Percentiles rank a stretch among this genome's conserved stretches.
phyloP scores from a whole-genome alignment of 2,797 vertebrate genomes.

The Geotrypetes seraphini region DNA sequence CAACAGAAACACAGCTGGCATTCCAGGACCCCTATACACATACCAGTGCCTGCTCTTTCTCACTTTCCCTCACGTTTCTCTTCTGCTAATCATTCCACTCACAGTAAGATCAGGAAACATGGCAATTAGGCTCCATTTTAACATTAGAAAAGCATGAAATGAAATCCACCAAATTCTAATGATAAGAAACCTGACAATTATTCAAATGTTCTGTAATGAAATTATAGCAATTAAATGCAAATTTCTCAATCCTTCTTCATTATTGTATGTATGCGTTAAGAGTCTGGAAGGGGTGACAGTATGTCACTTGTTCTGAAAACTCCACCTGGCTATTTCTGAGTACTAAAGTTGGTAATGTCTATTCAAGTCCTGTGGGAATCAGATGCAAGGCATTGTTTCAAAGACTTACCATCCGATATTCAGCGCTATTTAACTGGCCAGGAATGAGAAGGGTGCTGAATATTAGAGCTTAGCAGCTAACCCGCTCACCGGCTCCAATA shows the following conservation, averaged over 20 bases:
- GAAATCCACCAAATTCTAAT: slow-evolving; percentile 4
- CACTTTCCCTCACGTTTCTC: background rate
- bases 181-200: slow-evolving; percentile 12
- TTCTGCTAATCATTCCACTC: background rate
- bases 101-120: background rate
- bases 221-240: slow-evolving; percentile 22
- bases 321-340: background rate
- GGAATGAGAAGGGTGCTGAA: too few relatives aligned
- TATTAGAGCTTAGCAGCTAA: too few relatives aligned
- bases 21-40: too few relatives aligned
- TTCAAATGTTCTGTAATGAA: slow-evolving; percentile 21
- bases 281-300: background rate
- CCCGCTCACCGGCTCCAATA: too few relatives aligned
- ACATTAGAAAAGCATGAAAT: slow-evolving; percentile 4
- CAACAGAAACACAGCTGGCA: background rate
- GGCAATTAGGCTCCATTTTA: slow-evolving; percentile 7
- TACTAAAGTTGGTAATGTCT: background rate
- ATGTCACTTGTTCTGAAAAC: background rate
- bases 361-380: background rate
- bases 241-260: slow-evolving; percentile 3
- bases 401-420: too few relatives aligned
- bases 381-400: background rate
- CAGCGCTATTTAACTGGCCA: too few relatives aligned
- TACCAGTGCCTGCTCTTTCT: background rate
- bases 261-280: background rate